Evolutionary conservation across 2,797 vertebrate genomes (phyloP).

Genomic region (Podarcis lilfordi): DNA sequence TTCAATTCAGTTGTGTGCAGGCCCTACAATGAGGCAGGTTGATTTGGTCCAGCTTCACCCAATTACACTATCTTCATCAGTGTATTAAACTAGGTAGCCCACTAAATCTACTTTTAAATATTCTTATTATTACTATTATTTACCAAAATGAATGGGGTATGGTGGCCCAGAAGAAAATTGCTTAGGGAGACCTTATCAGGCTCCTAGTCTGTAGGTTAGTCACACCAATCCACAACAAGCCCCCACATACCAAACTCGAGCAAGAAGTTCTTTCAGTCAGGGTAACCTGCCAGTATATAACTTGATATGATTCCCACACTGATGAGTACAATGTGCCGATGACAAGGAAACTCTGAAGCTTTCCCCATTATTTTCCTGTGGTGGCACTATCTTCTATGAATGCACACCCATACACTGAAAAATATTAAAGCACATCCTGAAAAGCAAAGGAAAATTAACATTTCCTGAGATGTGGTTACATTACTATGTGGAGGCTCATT

Average conservation of each 20-base stretch:
- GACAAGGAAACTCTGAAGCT: not conserved
- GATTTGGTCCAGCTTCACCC: not conserved
- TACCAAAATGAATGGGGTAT: too few relatives aligned
- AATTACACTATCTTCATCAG: not conserved
- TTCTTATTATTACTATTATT: too few relatives aligned
- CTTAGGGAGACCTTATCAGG: too few relatives aligned
- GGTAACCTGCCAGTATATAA: not conserved
- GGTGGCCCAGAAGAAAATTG: too few relatives aligned
- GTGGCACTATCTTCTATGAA: not conserved
- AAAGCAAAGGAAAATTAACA: slow-evolving; percentile 4
- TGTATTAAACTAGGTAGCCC: too few relatives aligned
- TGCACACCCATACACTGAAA: not conserved
- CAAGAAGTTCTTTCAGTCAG: too few relatives aligned
- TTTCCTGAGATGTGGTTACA: not conserved
- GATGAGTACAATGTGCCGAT: not conserved
- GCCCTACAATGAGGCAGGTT: not conserved
- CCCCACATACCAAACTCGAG: too few relatives aligned
- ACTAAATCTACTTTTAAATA: too few relatives aligned
- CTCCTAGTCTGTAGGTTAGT: too few relatives aligned
- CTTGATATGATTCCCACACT: not conserved
- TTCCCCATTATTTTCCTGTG: not conserved
- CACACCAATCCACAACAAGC: too few relatives aligned
- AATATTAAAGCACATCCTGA: not conserved
- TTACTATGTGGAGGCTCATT: not conserved
- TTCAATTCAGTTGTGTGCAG: not conserved